Percentiles rank a stretch among this genome's conserved stretches.
Conservation (phyloP, 2,113 vertebrate genomes). For the Mus pahari region DNA sequence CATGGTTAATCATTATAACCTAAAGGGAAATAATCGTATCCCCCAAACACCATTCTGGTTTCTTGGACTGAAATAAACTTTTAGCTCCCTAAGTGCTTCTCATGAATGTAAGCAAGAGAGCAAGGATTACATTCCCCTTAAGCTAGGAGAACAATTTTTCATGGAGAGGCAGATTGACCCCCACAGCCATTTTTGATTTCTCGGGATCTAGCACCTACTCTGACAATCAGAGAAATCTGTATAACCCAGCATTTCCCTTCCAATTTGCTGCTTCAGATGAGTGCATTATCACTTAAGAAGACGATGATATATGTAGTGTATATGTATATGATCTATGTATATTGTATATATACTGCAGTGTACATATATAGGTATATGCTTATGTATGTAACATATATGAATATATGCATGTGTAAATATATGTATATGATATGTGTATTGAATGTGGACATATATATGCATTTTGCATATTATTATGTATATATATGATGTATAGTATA, state of each 20-base stretch:
- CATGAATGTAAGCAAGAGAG: background rate
- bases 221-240: conserved; percentile 9
- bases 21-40: background rate
- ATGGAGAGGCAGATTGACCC: background rate
- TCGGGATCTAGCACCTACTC: background rate
- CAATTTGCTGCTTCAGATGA: background rate
- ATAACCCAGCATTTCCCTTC: background rate
- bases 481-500: too few species aligned
- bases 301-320: background rate
- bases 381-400: background rate
- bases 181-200: background rate
- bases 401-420: background rate
- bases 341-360: background rate
- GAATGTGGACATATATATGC: background rate
- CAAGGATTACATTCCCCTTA: conserved; percentile 22
- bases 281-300: background rate
- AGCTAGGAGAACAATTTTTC: background rate
- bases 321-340: background rate
- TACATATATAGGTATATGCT: background rate
- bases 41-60: background rate
- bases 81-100: conserved; percentile 28
- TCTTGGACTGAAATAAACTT: conserved; percentile 11
- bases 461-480: background rate
- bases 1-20: conserved; percentile 46
- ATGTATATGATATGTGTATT: background rate